phyloP scores from a whole-genome alignment of 2,797 vertebrate genomes.

The Peromyscus nudipes region DNA sequence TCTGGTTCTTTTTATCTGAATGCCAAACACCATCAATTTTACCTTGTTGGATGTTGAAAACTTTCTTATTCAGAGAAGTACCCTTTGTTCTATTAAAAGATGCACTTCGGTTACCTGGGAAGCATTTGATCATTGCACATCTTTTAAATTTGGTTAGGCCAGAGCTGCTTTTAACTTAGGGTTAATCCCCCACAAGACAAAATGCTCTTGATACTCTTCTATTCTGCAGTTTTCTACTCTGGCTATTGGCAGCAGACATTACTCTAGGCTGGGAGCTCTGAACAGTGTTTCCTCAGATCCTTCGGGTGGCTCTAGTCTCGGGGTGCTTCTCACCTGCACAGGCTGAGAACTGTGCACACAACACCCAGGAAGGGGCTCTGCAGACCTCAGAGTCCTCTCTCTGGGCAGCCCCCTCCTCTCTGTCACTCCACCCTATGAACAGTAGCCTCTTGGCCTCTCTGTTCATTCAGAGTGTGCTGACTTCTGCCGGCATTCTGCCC shows the following conservation, averaged over 20 bases:
- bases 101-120: background rate
- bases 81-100: constrained; percentile 27
- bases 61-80: constrained; percentile 35
- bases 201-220: background rate
- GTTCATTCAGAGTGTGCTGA: background rate
- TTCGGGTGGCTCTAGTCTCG: background rate
- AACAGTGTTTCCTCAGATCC: background rate
- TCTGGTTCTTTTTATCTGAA: constrained; percentile 9
- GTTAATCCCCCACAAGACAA: background rate
- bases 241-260: background rate
- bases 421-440: background rate
- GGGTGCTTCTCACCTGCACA: background rate
- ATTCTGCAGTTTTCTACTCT: background rate
- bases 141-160: constrained; percentile 16
- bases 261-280: background rate
- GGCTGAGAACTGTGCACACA: background rate
- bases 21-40: constrained; percentile 25
- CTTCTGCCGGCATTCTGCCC: background rate
- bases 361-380: background rate
- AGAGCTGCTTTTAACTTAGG: constrained; percentile 25
- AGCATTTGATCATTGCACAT: constrained; percentile 30
- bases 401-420: background rate
- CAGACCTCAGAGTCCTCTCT: background rate
- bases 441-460: background rate
- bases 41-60: constrained; percentile 11